Evolutionary conservation across 2,888 invertebrate genomes (phyloP).

Genomic region (Pterostichus niger): DNA sequence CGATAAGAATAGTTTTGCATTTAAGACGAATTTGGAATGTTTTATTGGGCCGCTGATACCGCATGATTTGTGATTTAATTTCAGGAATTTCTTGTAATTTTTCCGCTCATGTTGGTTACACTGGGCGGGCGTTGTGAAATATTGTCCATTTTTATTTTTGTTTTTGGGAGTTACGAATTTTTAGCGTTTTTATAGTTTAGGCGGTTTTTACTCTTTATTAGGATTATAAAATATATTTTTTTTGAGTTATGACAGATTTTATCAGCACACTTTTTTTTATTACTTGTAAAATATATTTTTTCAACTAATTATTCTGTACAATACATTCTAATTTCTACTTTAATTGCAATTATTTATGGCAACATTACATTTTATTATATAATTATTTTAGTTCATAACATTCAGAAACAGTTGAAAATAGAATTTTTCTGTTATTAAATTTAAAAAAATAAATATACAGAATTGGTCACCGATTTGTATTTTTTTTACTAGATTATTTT

Average conservation of each 20-base stretch:
- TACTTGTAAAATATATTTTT: slow-evolving; percentile 16
- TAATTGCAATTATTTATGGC: background rate
- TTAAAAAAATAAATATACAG: no score
- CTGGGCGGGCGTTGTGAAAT: slow-evolving; percentile 27
- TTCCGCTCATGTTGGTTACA: slow-evolving; percentile 6
- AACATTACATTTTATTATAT: background rate
- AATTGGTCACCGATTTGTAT: no score
- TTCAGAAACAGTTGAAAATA: background rate
- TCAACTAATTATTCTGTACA: background rate
- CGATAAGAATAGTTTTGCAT: slow-evolving; percentile 59
- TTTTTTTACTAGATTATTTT: no score
- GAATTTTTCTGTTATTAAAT: no score
- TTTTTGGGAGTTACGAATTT: slow-evolving; percentile 33
- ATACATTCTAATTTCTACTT: background rate
- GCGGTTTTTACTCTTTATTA: slow-evolving; percentile 39
- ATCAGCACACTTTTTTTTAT: slow-evolving; percentile 37
- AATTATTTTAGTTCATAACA: background rate
- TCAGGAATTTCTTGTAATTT: slow-evolving; percentile 51
- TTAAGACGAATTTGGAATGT: slow-evolving; percentile 54
- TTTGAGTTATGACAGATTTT: slow-evolving; percentile 21
- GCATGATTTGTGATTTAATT: slow-evolving; percentile 65
- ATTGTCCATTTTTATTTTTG: slow-evolving; percentile 23
- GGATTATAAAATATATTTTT: slow-evolving; percentile 46
- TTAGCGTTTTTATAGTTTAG: slow-evolving; percentile 17
- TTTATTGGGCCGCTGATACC: slow-evolving; percentile 58